A percentile compares a stretch with the other conserved stretches of the same genome.
Evolutionary conservation across 2,113 vertebrate species (phyloP).

Genomic region (Sula dactylatra): DNA sequence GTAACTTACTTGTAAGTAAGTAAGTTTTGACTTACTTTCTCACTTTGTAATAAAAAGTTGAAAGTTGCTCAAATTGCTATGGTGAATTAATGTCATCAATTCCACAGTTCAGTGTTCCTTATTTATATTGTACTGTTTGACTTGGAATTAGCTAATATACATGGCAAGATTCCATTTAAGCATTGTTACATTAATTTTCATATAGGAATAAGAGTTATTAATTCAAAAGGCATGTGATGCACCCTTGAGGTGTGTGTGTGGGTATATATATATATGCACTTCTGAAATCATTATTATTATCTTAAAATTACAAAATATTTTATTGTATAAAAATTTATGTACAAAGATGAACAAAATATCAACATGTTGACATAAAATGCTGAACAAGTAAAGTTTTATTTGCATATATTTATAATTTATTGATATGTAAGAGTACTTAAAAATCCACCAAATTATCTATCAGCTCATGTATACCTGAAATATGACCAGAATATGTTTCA

Average conservation of each 20-base stretch:
- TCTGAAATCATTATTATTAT: background rate
- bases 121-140: background rate
- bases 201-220: background rate
- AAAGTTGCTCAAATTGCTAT: conserved; percentile 33
- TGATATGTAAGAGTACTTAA: background rate
- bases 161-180: background rate
- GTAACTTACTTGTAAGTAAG: too few relatives aligned
- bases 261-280: background rate
- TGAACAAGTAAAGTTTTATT: background rate
- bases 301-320: background rate
- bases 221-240: background rate
- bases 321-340: background rate
- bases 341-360: background rate
- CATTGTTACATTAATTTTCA: background rate
- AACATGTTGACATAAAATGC: background rate
- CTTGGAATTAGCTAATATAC: background rate
- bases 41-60: conserved; percentile 40
- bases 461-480: background rate
- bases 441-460: background rate
- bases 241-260: background rate
- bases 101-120: background rate
- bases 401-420: background rate
- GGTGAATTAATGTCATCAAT: background rate
- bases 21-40: conserved; percentile 72
- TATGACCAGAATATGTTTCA: fast-evolving